Base-by-base conservation (phyloP, 2,113 vertebrate species). In the Falco punctatus region DNA sequence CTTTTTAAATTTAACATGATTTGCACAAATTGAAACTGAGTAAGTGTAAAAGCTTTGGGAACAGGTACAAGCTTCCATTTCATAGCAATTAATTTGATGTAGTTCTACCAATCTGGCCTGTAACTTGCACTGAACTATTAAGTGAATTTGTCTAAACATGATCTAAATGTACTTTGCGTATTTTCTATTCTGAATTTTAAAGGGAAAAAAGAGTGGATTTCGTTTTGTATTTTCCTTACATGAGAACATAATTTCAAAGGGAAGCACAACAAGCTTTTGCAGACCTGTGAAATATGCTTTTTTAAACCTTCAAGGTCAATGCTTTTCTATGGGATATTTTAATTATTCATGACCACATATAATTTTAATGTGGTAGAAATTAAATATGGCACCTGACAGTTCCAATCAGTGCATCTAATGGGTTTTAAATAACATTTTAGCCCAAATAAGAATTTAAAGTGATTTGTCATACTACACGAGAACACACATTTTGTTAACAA, bases 301-400 rank as follows among this genome's bases (percentile, higher is more conserved):
- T 81, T 78, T 54, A 5, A 75, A 32, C 15, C 40, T 97, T 65
- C 58, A 88, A 87, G 92, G 40, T 9, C 46, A 90, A 66, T 19
- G 59, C 2, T 88, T 96, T 93, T 88, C 52, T 78, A 20, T 15
- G 32, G 24, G 12, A 70, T 91, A 86, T 52, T 97, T 75, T 87
- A 92, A 89, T 83, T 93, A 70, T 57, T 81, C 72, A 86, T 1
- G 1, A 71, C 58, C 49, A 81, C 23, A 80, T 73, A 21, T 80
- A 89, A 96, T 74, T 93, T 92, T 91, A 81, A 82, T 84, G 46
- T 27, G 7, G 26, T 81, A 73, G 46, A 88, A 93, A 84, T 64
- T 51, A 84, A 69, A 32, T 64, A 89, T 22, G 40, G 26, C 27
- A 94, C 58, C 42, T 46, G 35, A 42, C 32, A 92, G 66, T 81